Conservation (phyloP, 2,888 invertebrate species). For the Chymomyza amoena region DNA sequence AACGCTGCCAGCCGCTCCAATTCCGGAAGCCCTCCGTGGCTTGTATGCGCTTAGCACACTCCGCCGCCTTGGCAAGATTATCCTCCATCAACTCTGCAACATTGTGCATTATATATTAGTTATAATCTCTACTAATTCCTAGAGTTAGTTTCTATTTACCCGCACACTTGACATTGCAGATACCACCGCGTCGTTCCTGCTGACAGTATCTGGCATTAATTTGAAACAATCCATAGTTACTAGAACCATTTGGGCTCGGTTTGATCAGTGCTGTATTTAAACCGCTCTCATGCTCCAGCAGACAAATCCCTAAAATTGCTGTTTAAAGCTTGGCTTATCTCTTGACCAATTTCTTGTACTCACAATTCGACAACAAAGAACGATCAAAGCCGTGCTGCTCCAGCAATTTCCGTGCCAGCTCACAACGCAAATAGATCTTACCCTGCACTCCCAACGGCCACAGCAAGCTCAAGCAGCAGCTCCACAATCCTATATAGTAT, state of each 20-base stretch:
- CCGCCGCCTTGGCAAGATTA: constrained; percentile 82
- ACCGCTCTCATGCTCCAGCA: constrained; percentile 82
- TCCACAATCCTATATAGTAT: background rate
- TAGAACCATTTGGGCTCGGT: constrained; percentile 81
- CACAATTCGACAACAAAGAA: constrained; percentile 73
- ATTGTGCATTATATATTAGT: background rate
- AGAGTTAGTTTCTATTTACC: constrained; percentile 78
- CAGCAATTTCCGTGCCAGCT: constrained; percentile 66
- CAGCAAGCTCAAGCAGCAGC: constrained; percentile 15
- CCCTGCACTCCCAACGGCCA: constrained; percentile 10
- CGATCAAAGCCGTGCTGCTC: constrained; percentile 69
- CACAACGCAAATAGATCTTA: constrained; percentile 69
- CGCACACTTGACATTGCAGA: constrained; percentile 86
- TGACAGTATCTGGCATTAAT: constrained; percentile 86
- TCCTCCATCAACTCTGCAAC: constrained; percentile 83
- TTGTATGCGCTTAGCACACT: constrained; percentile 83
- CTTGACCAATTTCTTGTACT: constrained; percentile 31
- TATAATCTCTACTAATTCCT: background rate
- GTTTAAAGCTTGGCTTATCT: background rate
- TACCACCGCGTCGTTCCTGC: constrained; percentile 80
- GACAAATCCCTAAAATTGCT: constrained; percentile 67
- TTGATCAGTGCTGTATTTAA: constrained; percentile 82
- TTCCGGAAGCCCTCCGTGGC: constrained; percentile 81
- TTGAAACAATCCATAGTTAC: constrained; percentile 83
- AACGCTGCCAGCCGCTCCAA: constrained; percentile 74